phyloP scores from a whole-genome alignment of 1,140 invertebrate species.

The Drosophila malerkotliana region DNA sequence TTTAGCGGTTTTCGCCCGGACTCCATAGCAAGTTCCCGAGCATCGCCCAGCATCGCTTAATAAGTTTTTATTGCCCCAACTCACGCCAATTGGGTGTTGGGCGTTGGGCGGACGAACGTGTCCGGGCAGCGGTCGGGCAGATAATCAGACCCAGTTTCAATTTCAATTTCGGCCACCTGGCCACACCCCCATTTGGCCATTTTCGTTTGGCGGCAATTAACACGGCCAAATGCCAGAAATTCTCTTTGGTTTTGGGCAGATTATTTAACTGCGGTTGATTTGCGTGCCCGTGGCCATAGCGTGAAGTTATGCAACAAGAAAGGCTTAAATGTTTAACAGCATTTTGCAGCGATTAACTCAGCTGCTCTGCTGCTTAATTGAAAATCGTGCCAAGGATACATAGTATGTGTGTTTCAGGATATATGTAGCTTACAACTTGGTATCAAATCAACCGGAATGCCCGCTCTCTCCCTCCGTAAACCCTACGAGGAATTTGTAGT shows the following conservation, averaged over 20 bases:
- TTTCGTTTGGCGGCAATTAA: slow-evolving; percentile 30
- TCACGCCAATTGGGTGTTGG: slow-evolving; percentile 40
- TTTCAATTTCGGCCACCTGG: slow-evolving; percentile 45
- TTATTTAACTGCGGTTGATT: slow-evolving; percentile 35
- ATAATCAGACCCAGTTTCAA: slow-evolving; percentile 61
- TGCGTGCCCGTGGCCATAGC: slow-evolving; percentile 35
- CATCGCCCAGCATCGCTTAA: slow-evolving; percentile 64
- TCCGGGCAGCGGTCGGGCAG: slow-evolving; percentile 64
- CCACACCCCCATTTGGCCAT: slow-evolving; percentile 9
- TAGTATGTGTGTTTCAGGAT: background rate
- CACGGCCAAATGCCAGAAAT: slow-evolving; percentile 18
- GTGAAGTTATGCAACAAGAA: slow-evolving; percentile 20
- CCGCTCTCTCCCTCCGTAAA: background rate
- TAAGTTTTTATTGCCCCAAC: slow-evolving; percentile 75
- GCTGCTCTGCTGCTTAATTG: background rate
- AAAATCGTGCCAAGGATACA: background rate
- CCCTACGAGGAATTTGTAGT: slow-evolving; percentile 19
- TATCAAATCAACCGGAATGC: slow-evolving; percentile 38
- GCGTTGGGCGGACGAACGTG: slow-evolving; percentile 46
- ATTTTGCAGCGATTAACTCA: slow-evolving; percentile 7
- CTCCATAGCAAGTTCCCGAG: slow-evolving; percentile 18
- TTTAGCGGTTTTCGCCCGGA: background rate
- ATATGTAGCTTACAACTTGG: slow-evolving; percentile 5
- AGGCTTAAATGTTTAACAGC: slow-evolving; percentile 14
- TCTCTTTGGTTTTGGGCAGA: slow-evolving; percentile 28